phyloP scores from a whole-genome alignment of 2,113 vertebrate species.

The Entomyzon cyanotis region DNA sequence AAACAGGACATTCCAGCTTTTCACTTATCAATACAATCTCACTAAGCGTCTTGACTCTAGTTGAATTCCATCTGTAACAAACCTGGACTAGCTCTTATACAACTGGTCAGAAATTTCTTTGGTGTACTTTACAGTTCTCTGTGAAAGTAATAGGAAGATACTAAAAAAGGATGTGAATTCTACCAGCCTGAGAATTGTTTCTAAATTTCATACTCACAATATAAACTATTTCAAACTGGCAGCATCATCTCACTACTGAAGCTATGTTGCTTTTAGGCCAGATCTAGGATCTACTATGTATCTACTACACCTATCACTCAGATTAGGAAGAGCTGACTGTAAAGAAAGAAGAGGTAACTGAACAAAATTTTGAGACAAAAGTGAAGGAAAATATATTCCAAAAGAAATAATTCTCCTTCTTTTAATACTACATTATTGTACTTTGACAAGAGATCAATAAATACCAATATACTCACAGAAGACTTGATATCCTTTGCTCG shows the following conservation, averaged over 20 bases:
- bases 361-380: not conserved
- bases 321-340: rapidly evolving
- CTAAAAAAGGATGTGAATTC: not conserved
- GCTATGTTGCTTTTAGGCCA: not conserved
- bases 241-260: not conserved
- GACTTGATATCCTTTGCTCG: constrained; percentile 96
- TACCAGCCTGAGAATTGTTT: not conserved
- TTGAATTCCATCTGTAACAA: not conserved
- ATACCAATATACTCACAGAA: constrained; percentile 79
- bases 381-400: not conserved
- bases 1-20: not conserved
- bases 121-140: not conserved
- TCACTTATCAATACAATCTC: not conserved
- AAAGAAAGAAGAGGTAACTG: not conserved
- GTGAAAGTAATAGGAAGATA: not conserved
- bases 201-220: not conserved
- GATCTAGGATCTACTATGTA: not conserved
- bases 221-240: not conserved
- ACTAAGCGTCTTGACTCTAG: not conserved
- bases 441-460: not conserved
- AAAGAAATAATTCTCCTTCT: not conserved
- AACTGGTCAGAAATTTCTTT: not conserved
- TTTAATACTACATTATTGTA: not conserved
- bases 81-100: not conserved
- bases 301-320: too few relatives aligned